Base-by-base conservation (phyloP, 2,797 vertebrate species). In the Gymnothorax javanicus region DNA sequence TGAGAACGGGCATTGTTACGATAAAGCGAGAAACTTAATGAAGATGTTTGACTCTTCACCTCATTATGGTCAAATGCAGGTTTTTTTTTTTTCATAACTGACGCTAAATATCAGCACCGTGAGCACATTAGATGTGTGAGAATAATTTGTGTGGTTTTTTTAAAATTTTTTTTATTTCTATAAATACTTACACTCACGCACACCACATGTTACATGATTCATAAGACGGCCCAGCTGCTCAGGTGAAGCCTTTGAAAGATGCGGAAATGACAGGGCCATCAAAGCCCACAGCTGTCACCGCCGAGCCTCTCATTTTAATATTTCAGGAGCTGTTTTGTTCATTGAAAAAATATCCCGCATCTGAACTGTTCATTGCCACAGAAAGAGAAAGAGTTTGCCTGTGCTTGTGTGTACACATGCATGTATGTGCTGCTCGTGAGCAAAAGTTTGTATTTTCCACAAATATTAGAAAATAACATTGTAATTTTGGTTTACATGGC, bases 221-320 rank as follows among this genome's bases (percentile, higher is more conserved):
- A 91, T 84, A 85, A n/a, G 64, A 20, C 33, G 11, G 83, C 90
- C 77, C 90, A 90, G 86, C 88, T 92, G 85, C 84, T 77, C 27
- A 15, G 15, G 81, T 84, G 75, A 69, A 82, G 81, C 43, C 56
- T 85, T 79, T 82, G 86, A 60, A 20, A 81, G 84, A 86, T 7
- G 58, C 7, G 17, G 43, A 52, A 62, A 83, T 86, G 88, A 85
- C 69, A 89, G 83, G 84, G 88, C 88, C 71, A 56, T 67, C 82
- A 84, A 86, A 75, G 50, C 17, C 17, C 85, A 85, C 60, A 85
- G 75, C 87, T 89, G 89, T 84, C 52, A 79, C 77, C 71, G 73
- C 43, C 54, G n/a, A 8, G 84, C 50, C 88, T 60, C 71, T 84
- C 77, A 84, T 90, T 88, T 89, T 86, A 73, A 82, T 89, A 87